Evolutionary conservation across 1,140 invertebrate species (phyloP).

Genomic region (Hesperophylax magnus): DNA sequence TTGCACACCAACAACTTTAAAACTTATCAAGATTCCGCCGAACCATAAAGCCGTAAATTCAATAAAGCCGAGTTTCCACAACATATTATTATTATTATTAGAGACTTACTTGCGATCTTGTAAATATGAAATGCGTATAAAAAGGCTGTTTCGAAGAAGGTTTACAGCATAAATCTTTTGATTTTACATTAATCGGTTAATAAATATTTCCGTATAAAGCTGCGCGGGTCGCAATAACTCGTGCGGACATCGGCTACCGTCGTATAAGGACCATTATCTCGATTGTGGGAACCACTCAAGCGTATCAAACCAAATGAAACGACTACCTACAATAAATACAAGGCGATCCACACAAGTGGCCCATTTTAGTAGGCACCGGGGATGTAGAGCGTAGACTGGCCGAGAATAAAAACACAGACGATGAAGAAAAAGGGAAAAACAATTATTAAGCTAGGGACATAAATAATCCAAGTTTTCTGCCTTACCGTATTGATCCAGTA

Average conservation of each 20-base stretch:
- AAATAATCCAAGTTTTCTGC: too few relatives aligned
- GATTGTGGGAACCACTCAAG: conserved; percentile 46
- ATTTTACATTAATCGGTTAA: conserved; percentile 45
- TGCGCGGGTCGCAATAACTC: conserved; percentile 35
- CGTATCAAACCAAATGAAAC: conserved; percentile 41
- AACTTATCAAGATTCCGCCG: neutral
- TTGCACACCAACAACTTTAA: neutral
- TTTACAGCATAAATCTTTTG: conserved; percentile 40
- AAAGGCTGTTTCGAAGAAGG: conserved; percentile 24
- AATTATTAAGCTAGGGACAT: neutral
- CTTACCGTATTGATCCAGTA: too few relatives aligned
- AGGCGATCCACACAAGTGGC: conserved; percentile 15
- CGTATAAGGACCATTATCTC: conserved; percentile 49
- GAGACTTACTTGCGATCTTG: too few relatives aligned
- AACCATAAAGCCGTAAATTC: conserved; percentile 13
- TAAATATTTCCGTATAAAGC: conserved; percentile 43
- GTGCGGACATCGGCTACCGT: conserved; percentile 42
- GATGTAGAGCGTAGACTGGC: neutral
- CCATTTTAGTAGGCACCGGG: neutral
- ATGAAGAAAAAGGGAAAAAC: neutral
- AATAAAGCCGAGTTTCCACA: conserved; percentile 23
- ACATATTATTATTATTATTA: neutral
- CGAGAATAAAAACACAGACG: neutral
- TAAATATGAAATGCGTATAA: neutral
- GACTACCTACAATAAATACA: neutral